These are phyloP conservation scores for Typhlichthys eigenmanni DNA, from an alignment of 2,797 vertebrate species.

Conservation along the genomic window DNA sequence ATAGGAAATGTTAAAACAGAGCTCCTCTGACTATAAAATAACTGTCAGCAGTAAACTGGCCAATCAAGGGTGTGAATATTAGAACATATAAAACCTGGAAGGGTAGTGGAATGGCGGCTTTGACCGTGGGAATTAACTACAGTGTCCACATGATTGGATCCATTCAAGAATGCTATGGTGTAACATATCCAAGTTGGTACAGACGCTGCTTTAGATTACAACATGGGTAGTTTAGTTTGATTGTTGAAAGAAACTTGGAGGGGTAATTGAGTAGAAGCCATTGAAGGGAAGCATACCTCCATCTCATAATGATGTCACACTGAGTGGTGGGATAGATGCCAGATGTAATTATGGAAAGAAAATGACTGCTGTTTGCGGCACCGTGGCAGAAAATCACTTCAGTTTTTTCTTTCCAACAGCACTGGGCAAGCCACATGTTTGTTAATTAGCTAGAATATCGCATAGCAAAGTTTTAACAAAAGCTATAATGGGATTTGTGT, in stretches of 20 bases:
- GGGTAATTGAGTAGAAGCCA: constrained; percentile 72
- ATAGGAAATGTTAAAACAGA: no score
- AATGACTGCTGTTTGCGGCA: constrained; percentile 63
- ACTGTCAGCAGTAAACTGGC: constrained; percentile 38
- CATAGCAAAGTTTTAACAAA: constrained; percentile 46
- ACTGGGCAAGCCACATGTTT: constrained; percentile 59
- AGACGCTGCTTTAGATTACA: constrained; percentile 62
- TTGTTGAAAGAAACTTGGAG: constrained; percentile 60
- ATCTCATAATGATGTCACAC: constrained; percentile 75
- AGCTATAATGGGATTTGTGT: constrained; percentile 24
- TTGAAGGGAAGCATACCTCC: constrained; percentile 70
- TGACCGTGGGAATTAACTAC: constrained; percentile 50
- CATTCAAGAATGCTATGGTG: constrained; percentile 54
- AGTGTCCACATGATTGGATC: constrained; percentile 41
- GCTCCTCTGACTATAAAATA: background rate
- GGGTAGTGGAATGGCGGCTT: constrained; percentile 40
- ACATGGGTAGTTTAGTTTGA: constrained; percentile 64
- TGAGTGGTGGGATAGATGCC: constrained; percentile 70
- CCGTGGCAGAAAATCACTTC: constrained; percentile 62
- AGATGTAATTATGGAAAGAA: constrained; percentile 72
- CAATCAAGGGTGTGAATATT: constrained; percentile 37
- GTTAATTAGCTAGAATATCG: constrained; percentile 60
- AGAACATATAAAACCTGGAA: constrained; percentile 23
- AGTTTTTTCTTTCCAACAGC: constrained; percentile 57
- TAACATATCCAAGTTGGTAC: constrained; percentile 53